These are phyloP conservation scores for Nudaria mundana DNA, from an alignment of 2,888 invertebrate genomes.

Conservation along the genomic window DNA sequence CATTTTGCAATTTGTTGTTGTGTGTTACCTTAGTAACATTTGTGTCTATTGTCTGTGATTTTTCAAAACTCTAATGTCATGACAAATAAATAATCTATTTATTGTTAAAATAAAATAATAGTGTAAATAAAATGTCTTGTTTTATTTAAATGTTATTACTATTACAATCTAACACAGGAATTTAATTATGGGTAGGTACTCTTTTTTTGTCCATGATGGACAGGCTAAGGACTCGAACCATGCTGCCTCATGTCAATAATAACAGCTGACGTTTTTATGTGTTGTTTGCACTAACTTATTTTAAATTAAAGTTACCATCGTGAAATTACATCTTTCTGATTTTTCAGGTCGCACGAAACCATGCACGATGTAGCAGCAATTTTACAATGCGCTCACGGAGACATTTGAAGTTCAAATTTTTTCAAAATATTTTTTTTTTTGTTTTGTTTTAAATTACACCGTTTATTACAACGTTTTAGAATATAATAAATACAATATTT, in stretches of 20 bases:
- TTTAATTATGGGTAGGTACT: no score
- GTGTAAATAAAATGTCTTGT: slow-evolving; percentile 32
- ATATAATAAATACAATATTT: background rate
- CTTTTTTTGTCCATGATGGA: no score
- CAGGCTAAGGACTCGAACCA: no score
- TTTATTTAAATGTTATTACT: slow-evolving; percentile 8
- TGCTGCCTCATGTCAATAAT: no score
- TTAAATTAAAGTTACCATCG: background rate
- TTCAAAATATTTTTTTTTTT: background rate
- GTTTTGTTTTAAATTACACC: background rate
- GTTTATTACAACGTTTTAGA: background rate
- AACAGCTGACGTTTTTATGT: slow-evolving; percentile 9
- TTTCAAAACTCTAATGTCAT: slow-evolving; percentile 43
- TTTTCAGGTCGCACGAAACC: slow-evolving; percentile 46
- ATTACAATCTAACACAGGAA: background rate
- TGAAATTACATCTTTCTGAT: slow-evolving; percentile 22
- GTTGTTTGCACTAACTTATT: slow-evolving; percentile 23
- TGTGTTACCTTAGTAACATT: no score
- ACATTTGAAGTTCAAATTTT: slow-evolving; percentile 9
- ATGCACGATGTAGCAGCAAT: slow-evolving; percentile 17
- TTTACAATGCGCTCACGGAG: slow-evolving; percentile 29
- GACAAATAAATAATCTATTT: slow-evolving; percentile 49
- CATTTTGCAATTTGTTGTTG: no score
- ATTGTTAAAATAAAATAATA: slow-evolving; percentile 47
- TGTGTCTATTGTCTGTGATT: slow-evolving; percentile 47